Evolutionary conservation across 2,888 invertebrate species (phyloP).

Genomic region (Ophioninae sp.): DNA sequence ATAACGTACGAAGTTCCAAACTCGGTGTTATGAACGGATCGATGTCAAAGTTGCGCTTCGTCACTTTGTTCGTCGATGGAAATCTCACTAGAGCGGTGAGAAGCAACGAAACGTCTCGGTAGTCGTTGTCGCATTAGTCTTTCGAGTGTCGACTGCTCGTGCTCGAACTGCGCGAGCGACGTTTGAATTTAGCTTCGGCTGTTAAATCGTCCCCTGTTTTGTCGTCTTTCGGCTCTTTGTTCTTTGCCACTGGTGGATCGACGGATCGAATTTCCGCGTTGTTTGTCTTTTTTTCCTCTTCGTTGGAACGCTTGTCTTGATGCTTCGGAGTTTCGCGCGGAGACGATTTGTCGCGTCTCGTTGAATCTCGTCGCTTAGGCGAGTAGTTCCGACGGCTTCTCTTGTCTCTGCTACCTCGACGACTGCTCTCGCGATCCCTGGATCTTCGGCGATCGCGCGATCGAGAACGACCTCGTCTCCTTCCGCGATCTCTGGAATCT

Average conservation of each 20-base stretch:
- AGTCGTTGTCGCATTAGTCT: slow-evolving; percentile 64
- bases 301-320: slow-evolving; percentile 69
- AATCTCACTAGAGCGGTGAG: background rate
- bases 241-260: slow-evolving; percentile 61
- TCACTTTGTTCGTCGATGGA: background rate
- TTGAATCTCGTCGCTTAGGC: slow-evolving; percentile 71
- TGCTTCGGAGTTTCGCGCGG: slow-evolving; percentile 69
- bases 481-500: slow-evolving; percentile 71
- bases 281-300: slow-evolving; percentile 68
- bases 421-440: slow-evolving; percentile 70
- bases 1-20: background rate
- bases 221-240: slow-evolving; percentile 64
- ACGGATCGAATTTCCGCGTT: slow-evolving; percentile 60
- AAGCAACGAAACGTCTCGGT: background rate
- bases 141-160: slow-evolving; percentile 75
- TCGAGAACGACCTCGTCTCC: slow-evolving; percentile 72
- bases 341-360: slow-evolving; percentile 66
- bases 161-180: slow-evolving; percentile 74
- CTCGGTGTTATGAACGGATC: background rate
- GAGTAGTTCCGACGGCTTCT: slow-evolving; percentile 71
- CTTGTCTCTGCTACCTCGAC: slow-evolving; percentile 73
- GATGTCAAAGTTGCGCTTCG: background rate
- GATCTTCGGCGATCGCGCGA: slow-evolving; percentile 76
- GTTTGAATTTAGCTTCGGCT: slow-evolving; percentile 74
- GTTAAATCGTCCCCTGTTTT: slow-evolving; percentile 57